Evolutionary conservation across 2,888 invertebrate species (phyloP).

Genomic region (Sarcophaga variegata): DNA sequence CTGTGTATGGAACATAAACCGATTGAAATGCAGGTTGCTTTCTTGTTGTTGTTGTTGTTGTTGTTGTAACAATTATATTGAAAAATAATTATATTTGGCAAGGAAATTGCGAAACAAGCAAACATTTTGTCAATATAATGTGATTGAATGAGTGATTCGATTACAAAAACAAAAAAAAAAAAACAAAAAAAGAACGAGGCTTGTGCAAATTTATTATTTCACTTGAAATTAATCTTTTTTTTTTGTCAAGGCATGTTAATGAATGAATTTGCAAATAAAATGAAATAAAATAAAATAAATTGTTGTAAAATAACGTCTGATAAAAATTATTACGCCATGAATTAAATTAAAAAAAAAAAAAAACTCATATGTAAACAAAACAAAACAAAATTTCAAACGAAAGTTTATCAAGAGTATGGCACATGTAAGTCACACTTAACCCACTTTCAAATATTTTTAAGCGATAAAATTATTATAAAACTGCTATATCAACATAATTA

Average conservation of each 20-base stretch:
- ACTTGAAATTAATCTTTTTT: too few relatives aligned
- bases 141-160: too few relatives aligned
- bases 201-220: too few relatives aligned
- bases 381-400: neutral
- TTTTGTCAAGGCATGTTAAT: neutral
- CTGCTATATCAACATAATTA: neutral
- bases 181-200: neutral
- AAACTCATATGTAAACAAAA: neutral
- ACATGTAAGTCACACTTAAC: constrained; percentile 50
- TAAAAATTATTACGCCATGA: constrained; percentile 50
- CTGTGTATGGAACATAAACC: neutral
- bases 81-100: constrained; percentile 9
- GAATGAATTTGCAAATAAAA: neutral
- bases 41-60: too few relatives aligned
- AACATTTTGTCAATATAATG: neutral
- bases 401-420: constrained; percentile 31
- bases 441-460: neutral
- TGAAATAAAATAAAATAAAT: neutral
- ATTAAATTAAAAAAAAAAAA: neutral
- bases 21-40: neutral
- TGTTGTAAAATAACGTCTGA: neutral
- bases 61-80: constrained; percentile 10
- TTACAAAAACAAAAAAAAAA: neutral
- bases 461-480: constrained; percentile 25
- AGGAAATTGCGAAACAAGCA: neutral